phyloP scores from a whole-genome alignment of 2,113 vertebrate genomes.

The Mormyrus iriodes region DNA sequence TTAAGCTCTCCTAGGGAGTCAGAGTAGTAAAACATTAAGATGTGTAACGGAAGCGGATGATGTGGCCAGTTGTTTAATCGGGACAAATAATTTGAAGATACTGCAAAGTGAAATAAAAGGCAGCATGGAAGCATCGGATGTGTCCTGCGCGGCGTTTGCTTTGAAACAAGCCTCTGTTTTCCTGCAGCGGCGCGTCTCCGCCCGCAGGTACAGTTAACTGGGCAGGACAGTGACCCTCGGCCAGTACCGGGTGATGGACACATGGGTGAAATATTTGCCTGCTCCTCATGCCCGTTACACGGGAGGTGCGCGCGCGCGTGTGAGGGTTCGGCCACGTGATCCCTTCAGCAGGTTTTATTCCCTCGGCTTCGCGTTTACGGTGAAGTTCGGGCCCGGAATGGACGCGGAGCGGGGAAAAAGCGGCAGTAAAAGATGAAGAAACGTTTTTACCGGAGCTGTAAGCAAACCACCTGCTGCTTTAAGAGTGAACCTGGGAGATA shows the following conservation, averaged over 20 bases:
- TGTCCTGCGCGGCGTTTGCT: neutral
- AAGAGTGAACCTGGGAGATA: neutral
- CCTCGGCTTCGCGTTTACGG: slow-evolving; percentile 18
- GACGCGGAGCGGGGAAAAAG: neutral
- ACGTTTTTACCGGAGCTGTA: no score
- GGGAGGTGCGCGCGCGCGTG: neutral
- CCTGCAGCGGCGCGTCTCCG: neutral
- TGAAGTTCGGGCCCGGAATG: neutral
- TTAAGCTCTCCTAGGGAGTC: neutral
- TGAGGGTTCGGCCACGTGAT: slow-evolving; percentile 32
- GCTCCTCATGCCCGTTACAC: slow-evolving; percentile 21
- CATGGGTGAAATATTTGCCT: slow-evolving; percentile 37
- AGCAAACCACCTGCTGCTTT: neutral
- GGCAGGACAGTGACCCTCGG: slow-evolving; percentile 20
- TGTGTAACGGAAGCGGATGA: neutral
- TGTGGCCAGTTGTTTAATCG: neutral
- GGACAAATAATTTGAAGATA: neutral
- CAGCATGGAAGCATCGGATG: neutral
- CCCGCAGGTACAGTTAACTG: slow-evolving; percentile 11
- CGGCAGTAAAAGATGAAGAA: neutral
- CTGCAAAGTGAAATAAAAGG: neutral
- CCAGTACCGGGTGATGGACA: slow-evolving; percentile 29
- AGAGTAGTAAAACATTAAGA: neutral
- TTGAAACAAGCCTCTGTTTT: slow-evolving; percentile 6
- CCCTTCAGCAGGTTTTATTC: slow-evolving; percentile 31